These are phyloP conservation scores for Amphipyra tragopoginis DNA, from an alignment of 2,888 invertebrate species.

Conservation along the genomic window DNA sequence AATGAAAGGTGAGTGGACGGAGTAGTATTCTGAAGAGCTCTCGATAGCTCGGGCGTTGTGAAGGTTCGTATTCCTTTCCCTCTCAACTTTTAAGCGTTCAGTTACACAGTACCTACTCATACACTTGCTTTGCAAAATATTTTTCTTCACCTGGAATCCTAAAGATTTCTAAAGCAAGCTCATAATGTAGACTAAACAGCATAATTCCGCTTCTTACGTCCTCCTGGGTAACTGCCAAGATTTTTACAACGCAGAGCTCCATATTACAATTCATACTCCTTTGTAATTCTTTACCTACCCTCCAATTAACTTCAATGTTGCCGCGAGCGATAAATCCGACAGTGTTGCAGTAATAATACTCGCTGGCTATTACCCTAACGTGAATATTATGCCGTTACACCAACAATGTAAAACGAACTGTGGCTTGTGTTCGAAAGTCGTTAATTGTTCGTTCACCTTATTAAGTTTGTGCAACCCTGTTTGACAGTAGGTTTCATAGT, in stretches of 20 bases:
- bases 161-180: no score
- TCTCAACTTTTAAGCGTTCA: no score
- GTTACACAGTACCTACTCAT: no score
- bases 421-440: constrained; percentile 33
- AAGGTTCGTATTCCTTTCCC: no score
- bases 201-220: neutral
- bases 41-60: no score
- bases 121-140: no score
- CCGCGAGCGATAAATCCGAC: constrained; percentile 45
- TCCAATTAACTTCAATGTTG: constrained; percentile 44
- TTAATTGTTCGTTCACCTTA: constrained; percentile 47
- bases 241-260: constrained; percentile 1
- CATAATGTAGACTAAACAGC: neutral
- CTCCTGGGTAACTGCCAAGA: neutral
- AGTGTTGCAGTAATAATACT: constrained; percentile 61
- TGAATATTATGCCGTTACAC: constrained; percentile 32
- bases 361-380: constrained; percentile 33
- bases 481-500: constrained; percentile 22
- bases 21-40: no score
- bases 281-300: constrained; percentile 27
- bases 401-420: constrained; percentile 56
- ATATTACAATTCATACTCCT: constrained; percentile 16
- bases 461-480: constrained; percentile 35
- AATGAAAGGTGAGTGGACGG: no score
- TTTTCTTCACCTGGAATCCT: no score